These are phyloP conservation scores for Desmodus rotundus DNA, from an alignment of 2,113 vertebrate species.

Conservation along the genomic window DNA sequence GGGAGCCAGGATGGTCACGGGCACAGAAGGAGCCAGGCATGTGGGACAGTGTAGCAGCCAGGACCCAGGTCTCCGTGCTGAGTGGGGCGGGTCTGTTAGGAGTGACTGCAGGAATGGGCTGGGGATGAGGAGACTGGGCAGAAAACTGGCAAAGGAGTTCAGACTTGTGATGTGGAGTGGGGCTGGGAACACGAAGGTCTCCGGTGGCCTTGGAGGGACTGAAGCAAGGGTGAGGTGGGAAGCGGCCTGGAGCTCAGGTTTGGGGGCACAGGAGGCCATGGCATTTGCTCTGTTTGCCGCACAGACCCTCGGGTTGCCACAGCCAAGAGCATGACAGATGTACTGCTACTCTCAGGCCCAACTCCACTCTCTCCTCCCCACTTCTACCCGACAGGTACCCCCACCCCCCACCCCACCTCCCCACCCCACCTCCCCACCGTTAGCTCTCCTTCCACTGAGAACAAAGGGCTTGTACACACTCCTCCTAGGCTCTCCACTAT, in stretches of 20 bases:
- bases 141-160: background rate
- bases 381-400: too few species aligned
- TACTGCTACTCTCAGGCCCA: background rate
- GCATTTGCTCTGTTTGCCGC: background rate
- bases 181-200: background rate
- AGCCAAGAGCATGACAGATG: background rate
- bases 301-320: background rate
- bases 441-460: background rate
- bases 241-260: background rate
- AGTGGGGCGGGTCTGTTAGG: too few species aligned
- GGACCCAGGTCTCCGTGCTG: fast-evolving
- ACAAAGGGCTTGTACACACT: background rate
- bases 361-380: background rate
- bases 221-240: background rate
- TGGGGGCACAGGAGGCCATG: fast-evolving
- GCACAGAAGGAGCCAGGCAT: fast-evolving
- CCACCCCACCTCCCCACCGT: fast-evolving
- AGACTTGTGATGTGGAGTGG: fast-evolving
- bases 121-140: background rate
- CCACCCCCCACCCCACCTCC: fast-evolving
- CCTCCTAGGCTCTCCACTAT: too few species aligned
- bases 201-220: background rate
- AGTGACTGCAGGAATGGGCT: background rate
- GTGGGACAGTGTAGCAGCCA: fast-evolving
- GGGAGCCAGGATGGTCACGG: background rate